Base-by-base conservation (phyloP, 2,797 vertebrate species). In the Myioborus miniatus region DNA sequence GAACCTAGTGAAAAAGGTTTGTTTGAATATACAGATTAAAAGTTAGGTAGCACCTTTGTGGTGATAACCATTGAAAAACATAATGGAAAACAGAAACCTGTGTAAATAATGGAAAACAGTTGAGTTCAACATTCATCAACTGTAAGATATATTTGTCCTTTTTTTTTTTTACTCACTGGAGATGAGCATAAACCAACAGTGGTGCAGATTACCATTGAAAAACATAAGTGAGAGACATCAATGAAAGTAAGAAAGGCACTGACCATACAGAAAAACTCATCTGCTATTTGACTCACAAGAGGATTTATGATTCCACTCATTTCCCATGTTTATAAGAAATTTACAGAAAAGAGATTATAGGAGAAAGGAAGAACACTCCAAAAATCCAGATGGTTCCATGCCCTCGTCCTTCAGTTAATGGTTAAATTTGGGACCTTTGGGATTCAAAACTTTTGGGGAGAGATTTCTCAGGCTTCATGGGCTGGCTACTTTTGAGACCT, bases 201-300 rank as follows among this genome's bases (percentile, higher is more conserved):
- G 0, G 12, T 22, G 11, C 8, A 36, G 4, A 43, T 19, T 30
- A 30, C 7, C 20, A 37, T 0, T 53, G 10, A 30, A 79, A 79
- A 87, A 15, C 4, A 0, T 11, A n/a, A 86, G 11, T 21, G 39
- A 64, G 29, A 52, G 17, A 29, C 0, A 7, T 4, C 32, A 80
- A 12, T 14, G 1, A 6, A 60, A 43, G 5, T 5, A 53, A 76
- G 15, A 60, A 53, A 47, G 30, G 8, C 34, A 50, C 2, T 9
- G 15, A 60, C 17, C 12, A 58, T 1, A 44, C 3, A 71, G 19
- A 20, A 37, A 71, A 78, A 5, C 4, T 11, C 2, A 39, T 18
- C 8, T 2, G 78, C 15, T 76, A 3, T 13, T 32, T 12, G 6
- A 68, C 21, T 53, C 24, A 32, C 20, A 26, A 22, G 17, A 63